Base-by-base conservation (phyloP, 2,113 vertebrate species). In the Epinephelus moara region DNA sequence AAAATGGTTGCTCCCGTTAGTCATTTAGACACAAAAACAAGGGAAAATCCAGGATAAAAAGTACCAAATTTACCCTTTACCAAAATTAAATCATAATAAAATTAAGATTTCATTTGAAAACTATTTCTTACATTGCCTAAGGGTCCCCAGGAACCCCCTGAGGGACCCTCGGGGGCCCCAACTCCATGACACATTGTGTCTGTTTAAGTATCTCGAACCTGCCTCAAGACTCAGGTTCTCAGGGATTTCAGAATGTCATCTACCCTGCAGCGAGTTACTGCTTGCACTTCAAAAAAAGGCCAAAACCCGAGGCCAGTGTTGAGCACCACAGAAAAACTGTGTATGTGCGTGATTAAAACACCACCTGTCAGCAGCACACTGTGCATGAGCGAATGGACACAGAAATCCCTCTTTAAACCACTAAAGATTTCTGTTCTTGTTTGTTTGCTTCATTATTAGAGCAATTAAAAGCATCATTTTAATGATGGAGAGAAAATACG, bases 171-270 rank as follows among this genome's bases (percentile, higher is more conserved):
- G 14, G n/a, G 80, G 33, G 84, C 45, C 18, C 27, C 50, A 55
- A 2, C 67, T 50, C 80, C 67, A 52, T 50, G 52, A 81, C 47
- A 74, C 78, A 82, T 23, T 61, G 80, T 62, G 70, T 82, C 33
- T 69, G 70, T 56, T 79, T 57, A 63, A 75, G 47, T 69, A 53
- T 82, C 71, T 73, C 7, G 6, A 86, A 74, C 70, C 61, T 84
- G 80, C 78, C 72, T 84, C 61, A 15, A 82, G 83, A 78, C 70
- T 83, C 66, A 10, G 59, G 76, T 78, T 89, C 71, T 88, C 70
- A 0, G 84, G 80, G 85, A 87, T 75, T 91, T 90, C 4, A 75
- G 75, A 88, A 84, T 80, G 85, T 72, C 78, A 85, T 82, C 77
- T 85, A 40, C 79, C 78, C 82, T 78, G 59, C 75, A 91, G 86